Percentiles rank a stretch among this genome's conserved stretches.
Evolutionary conservation across 2,113 vertebrate species (phyloP).

Genomic region (Rynchops niger): DNA sequence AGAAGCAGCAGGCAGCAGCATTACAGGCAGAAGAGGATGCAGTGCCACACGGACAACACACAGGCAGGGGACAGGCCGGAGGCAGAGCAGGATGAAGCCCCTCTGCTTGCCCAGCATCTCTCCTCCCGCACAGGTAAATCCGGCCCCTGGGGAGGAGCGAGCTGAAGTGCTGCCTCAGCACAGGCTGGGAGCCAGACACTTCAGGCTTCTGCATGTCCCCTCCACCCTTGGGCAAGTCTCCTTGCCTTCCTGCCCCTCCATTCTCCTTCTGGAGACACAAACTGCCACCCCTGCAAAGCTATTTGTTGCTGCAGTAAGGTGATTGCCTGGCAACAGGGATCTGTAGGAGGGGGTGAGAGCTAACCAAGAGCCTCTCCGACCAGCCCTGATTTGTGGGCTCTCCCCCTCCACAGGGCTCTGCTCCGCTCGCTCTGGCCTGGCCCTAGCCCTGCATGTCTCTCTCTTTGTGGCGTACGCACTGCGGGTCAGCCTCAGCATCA

Average conservation of each 20-base stretch:
- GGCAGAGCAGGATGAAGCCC: not conserved
- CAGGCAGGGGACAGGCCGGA: not conserved
- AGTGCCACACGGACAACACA: not conserved
- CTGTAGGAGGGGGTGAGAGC: not conserved
- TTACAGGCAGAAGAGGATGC: not conserved
- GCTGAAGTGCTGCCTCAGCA: not conserved
- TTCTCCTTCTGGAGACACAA: not conserved
- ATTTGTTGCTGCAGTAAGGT: not conserved
- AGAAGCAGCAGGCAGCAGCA: not conserved
- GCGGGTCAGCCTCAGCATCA: conserved; percentile 84
- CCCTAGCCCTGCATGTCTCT: conserved; percentile 83
- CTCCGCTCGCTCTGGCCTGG: conserved; percentile 79
- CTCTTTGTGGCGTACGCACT: conserved; percentile 82
- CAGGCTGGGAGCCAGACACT: not conserved
- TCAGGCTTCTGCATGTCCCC: not conserved
- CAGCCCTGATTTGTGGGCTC: not conserved
- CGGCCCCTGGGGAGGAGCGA: fast-evolving
- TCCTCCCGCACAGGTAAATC: not conserved
- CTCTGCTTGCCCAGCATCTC: not conserved
- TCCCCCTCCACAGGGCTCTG: conserved; percentile 46
- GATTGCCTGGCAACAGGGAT: not conserved
- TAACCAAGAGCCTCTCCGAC: not conserved
- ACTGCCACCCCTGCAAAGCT: not conserved
- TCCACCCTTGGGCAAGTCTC: too few relatives aligned
- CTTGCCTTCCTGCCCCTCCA: not conserved